Conservation (phyloP, 2,888 invertebrate genomes). For the Oligia strigilis region DNA sequence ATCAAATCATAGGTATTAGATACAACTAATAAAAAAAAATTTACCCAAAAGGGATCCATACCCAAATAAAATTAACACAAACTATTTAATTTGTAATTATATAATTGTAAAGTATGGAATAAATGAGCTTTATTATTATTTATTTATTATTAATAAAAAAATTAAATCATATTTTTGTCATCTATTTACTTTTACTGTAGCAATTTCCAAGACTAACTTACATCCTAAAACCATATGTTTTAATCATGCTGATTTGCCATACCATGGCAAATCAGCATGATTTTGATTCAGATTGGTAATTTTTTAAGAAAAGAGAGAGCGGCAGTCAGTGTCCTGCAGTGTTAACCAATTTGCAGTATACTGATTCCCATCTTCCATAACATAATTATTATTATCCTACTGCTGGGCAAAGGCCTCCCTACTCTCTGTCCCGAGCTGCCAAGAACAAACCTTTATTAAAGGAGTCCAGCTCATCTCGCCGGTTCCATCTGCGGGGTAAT, state of each 20-base stretch:
- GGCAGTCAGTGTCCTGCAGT: too few species aligned
- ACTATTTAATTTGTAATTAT: too few species aligned
- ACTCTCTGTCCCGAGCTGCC: neutral
- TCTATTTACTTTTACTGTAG: neutral
- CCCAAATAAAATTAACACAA: too few species aligned
- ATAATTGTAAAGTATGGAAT: too few species aligned
- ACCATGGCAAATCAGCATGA: too few species aligned
- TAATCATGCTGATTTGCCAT: neutral
- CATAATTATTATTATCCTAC: neutral
- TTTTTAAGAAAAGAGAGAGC: neutral
- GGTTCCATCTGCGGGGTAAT: neutral
- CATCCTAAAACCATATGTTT: neutral
- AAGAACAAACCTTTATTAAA: neutral
- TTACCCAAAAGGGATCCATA: too few species aligned
- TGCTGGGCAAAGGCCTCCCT: neutral
- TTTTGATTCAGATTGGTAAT: neutral
- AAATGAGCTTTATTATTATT: too few species aligned
- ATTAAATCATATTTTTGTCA: neutral
- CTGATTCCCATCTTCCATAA: too few species aligned
- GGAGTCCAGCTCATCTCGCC: neutral
- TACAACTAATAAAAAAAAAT: too few species aligned
- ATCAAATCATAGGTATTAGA: neutral
- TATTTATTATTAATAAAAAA: too few species aligned
- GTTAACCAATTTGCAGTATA: neutral
- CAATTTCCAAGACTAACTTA: neutral